phyloP scores from a whole-genome alignment of 1,140 invertebrate species.

The Dinothrombium tinctorium region DNA sequence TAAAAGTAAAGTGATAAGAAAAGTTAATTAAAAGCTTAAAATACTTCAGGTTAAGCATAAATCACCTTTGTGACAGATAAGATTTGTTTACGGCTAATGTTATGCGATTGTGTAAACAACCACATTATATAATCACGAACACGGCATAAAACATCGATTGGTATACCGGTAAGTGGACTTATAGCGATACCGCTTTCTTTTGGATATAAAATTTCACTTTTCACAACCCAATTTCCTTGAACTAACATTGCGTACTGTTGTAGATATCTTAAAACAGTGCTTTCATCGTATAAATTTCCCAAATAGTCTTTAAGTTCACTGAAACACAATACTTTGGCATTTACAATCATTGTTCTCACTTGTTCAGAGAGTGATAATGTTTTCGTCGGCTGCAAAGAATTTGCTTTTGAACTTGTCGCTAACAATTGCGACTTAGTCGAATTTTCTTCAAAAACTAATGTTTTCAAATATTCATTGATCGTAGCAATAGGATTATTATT shows the following conservation, averaged over 20 bases:
- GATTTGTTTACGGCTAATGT: not conserved
- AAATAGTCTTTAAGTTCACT: not conserved
- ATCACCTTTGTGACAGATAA: not conserved
- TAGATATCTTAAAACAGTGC: constrained; percentile 8
- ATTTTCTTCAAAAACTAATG: not conserved
- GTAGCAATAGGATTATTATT: not conserved
- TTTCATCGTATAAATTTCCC: not conserved
- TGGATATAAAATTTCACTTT: constrained; percentile 54
- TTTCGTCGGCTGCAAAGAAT: not conserved
- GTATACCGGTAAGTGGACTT: constrained; percentile 34
- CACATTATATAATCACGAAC: constrained; percentile 67
- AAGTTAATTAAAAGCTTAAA: not conserved
- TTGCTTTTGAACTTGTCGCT: too few relatives aligned
- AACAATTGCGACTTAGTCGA: not conserved
- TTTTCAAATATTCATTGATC: constrained; percentile 1
- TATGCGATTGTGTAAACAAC: constrained; percentile 34
- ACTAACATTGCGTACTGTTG: constrained; percentile 39
- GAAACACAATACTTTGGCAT: constrained; percentile 3
- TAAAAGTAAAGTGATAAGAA: not conserved
- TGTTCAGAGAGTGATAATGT: not conserved
- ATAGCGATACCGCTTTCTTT: constrained; percentile 28
- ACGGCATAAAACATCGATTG: constrained; percentile 44
- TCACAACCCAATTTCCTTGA: constrained; percentile 71
- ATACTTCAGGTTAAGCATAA: not conserved
- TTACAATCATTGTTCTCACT: not conserved